Conservation (phyloP, 2,888 invertebrate genomes). For the Eupithecia exiguata region DNA sequence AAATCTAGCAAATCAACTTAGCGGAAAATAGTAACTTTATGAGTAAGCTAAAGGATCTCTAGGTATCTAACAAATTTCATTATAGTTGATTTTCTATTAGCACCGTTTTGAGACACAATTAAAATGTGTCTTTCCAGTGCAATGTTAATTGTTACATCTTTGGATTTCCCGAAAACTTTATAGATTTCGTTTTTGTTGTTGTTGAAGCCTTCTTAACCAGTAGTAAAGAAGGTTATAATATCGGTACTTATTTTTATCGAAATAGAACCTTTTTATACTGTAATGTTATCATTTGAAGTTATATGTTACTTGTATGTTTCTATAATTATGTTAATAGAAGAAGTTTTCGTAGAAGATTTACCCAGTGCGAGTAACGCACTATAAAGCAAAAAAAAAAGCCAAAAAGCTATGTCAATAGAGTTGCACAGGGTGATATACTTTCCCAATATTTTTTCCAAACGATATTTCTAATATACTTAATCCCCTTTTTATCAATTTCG, state of each 20-base stretch:
- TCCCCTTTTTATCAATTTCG: neutral
- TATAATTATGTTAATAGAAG: too few relatives aligned
- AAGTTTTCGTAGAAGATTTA: too few relatives aligned
- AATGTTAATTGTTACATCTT: neutral
- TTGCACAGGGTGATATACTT: neutral
- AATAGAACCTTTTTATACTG: neutral
- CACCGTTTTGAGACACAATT: neutral
- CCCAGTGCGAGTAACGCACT: too few relatives aligned
- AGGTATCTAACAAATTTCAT: slow-evolving; percentile 13
- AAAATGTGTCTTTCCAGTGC: neutral
- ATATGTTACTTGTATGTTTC: neutral
- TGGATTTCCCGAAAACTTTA: neutral
- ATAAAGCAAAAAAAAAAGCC: too few relatives aligned
- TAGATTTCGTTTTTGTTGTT: neutral
- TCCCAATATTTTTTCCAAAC: neutral
- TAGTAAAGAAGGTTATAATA: neutral
- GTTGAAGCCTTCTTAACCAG: neutral
- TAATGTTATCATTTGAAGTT: neutral
- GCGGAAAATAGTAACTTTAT: slow-evolving; percentile 18
- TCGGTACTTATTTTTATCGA: neutral
- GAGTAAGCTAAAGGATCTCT: slow-evolving; percentile 13
- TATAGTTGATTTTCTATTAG: neutral
- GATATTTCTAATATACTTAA: neutral
- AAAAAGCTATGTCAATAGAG: neutral
- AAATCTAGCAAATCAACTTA: slow-evolving; percentile 13